phyloP scores from a whole-genome alignment of 2,113 vertebrate genomes.

The Semicossyphus pulcher region DNA sequence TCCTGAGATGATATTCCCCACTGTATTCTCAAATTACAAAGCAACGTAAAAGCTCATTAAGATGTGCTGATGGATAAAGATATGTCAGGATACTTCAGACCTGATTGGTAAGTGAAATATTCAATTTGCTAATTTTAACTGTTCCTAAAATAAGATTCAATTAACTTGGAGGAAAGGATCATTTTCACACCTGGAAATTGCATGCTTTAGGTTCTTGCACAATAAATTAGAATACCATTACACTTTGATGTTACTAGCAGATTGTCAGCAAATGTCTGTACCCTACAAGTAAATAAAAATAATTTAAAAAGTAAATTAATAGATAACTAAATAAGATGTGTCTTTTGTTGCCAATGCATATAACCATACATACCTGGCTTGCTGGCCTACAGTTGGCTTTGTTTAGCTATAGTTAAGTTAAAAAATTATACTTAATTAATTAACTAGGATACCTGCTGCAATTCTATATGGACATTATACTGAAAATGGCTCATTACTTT shows the following conservation, averaged over 20 bases:
- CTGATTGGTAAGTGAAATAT: neutral
- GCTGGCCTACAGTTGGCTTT: no score
- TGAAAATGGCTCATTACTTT: no score
- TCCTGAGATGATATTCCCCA: neutral
- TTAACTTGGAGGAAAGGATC: neutral
- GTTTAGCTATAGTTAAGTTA: no score
- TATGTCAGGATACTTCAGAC: neutral
- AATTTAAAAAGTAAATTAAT: neutral
- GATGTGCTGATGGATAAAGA: neutral
- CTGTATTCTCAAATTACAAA: neutral
- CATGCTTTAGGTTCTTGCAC: neutral
- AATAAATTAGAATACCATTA: neutral
- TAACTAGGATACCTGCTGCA: no score
- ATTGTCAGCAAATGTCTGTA: neutral
- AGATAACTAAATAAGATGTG: no score
- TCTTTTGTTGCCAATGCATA: neutral
- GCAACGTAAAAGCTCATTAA: neutral
- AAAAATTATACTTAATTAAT: no score
- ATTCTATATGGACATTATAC: no score
- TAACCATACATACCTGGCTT: no score
- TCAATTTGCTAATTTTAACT: constrained; percentile 17
- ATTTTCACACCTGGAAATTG: neutral
- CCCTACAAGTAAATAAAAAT: neutral
- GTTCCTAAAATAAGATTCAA: neutral
- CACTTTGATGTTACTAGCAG: neutral